phyloP scores from a whole-genome alignment of 2,113 vertebrate genomes.

The Cyphomyrus plagiostoma region DNA sequence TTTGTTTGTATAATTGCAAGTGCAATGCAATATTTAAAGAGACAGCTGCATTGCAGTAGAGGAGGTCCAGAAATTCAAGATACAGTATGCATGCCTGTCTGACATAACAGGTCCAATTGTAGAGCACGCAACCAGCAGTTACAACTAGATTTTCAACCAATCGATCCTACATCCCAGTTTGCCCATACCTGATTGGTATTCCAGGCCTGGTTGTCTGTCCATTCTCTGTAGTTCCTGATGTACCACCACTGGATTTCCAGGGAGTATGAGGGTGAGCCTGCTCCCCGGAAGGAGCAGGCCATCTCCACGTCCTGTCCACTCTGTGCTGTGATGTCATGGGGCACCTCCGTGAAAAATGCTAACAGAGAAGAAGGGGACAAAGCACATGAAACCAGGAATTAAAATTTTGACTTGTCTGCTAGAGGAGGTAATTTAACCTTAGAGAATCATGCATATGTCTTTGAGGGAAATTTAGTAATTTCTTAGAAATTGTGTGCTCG shows the following conservation, averaged over 20 bases:
- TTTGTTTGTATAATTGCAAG: not conserved
- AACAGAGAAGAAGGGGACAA: not conserved
- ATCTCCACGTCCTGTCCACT: constrained; percentile 89
- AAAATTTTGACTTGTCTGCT: not conserved
- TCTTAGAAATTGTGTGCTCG: not conserved
- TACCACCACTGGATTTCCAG: constrained; percentile 99
- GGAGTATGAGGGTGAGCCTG: constrained; percentile 79
- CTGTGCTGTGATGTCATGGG: constrained; percentile 77
- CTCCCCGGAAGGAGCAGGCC: constrained; percentile 93
- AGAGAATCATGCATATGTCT: not conserved
- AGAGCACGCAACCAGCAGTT: not conserved
- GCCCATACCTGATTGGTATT: constrained; percentile 69
- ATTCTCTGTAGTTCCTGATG: constrained; percentile 70
- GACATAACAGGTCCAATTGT: not conserved
- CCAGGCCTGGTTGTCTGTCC: constrained; percentile 70
- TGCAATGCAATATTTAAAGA: not conserved
- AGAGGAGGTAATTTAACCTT: not conserved
- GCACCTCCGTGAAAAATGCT: constrained; percentile 92
- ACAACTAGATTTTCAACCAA: not conserved
- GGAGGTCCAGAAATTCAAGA: not conserved
- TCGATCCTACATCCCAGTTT: not conserved
- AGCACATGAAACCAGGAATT: not conserved
- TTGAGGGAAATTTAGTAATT: not conserved
- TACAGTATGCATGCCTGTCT: not conserved
- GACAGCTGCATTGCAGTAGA: not conserved